Percentiles rank a stretch among this genome's conserved stretches.
phyloP scores from a whole-genome alignment of 2,888 invertebrate species.

The Megalurothrips usitatus region DNA sequence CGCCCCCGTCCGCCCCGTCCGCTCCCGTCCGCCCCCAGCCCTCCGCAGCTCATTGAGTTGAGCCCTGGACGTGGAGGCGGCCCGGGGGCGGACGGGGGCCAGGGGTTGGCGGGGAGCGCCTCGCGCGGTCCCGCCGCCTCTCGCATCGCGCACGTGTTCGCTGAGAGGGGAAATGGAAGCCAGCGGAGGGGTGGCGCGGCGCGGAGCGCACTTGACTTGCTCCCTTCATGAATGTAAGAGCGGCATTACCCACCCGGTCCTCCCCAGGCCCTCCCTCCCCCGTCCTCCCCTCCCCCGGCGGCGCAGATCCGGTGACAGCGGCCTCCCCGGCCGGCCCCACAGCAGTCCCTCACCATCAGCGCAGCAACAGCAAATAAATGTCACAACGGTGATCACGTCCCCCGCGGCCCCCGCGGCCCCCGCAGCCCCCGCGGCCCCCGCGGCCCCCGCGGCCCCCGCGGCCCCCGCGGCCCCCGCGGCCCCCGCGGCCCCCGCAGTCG shows the following conservation, averaged over 20 bases:
- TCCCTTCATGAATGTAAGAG: conserved; percentile 24
- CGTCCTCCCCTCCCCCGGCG: not conserved
- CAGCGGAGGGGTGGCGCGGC: not conserved
- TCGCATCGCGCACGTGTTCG: conserved; percentile 5
- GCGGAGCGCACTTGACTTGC: conserved; percentile 15
- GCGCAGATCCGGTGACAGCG: not conserved
- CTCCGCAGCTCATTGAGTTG: not conserved
- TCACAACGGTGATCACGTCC: not conserved
- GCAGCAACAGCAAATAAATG: conserved; percentile 2
- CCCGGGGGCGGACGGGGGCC: not conserved
- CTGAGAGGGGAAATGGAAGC: conserved; percentile 11
- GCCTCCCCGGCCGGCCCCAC: not conserved
- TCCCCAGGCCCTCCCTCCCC: not conserved
- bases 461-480: not conserved
- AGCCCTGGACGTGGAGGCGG: not conserved
- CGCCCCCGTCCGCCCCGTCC: not conserved
- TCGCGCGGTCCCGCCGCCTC: not conserved
- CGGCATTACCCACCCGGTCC: conserved; percentile 13
- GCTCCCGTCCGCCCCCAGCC: not conserved
- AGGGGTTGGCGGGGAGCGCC: not conserved
- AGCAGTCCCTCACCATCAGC: not conserved
- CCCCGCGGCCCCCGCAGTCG: not conserved
- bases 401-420: not conserved
- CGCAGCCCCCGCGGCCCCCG: too few relatives aligned
- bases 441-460: not conserved